Percentiles rank a stretch among this genome's conserved stretches.
Evolutionary conservation across 1,140 invertebrate genomes (phyloP).

Genomic region (Branchinecta lynchi): DNA sequence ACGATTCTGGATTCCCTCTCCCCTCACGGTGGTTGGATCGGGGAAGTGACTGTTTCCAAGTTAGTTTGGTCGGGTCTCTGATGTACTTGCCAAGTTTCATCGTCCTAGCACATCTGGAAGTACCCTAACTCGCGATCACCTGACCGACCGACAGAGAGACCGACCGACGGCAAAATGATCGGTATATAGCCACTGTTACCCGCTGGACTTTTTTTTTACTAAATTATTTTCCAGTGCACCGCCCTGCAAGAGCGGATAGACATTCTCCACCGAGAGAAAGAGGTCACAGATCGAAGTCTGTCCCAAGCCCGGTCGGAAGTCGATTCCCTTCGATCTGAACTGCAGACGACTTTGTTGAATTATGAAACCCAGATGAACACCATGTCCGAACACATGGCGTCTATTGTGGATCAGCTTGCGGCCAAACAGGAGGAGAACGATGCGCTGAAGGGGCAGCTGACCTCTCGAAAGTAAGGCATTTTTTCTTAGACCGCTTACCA

Average conservation of each 20-base stretch:
- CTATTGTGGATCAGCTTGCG: neutral
- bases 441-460: neutral
- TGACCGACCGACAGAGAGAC: too few species aligned
- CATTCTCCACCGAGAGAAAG: neutral
- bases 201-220: too few species aligned
- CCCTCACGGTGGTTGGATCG: too few species aligned
- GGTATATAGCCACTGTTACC: too few species aligned
- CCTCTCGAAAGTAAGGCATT: neutral
- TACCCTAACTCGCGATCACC: too few species aligned
- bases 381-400: neutral
- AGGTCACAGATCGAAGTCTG: neutral
- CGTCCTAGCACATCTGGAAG: too few species aligned
- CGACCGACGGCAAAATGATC: too few species aligned
- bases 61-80: too few species aligned
- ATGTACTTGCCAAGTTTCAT: too few species aligned
- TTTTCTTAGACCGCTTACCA: too few species aligned
- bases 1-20: too few species aligned
- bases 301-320: neutral
- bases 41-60: too few species aligned
- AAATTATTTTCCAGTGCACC: neutral
- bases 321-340: neutral
- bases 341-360: neutral
- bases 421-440: neutral
- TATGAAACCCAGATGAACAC: constrained; percentile 9
- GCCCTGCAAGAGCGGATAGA: neutral